These are phyloP conservation scores for Diplodus puntazzo DNA, from an alignment of 2,797 vertebrate genomes.

Conservation along the genomic window DNA sequence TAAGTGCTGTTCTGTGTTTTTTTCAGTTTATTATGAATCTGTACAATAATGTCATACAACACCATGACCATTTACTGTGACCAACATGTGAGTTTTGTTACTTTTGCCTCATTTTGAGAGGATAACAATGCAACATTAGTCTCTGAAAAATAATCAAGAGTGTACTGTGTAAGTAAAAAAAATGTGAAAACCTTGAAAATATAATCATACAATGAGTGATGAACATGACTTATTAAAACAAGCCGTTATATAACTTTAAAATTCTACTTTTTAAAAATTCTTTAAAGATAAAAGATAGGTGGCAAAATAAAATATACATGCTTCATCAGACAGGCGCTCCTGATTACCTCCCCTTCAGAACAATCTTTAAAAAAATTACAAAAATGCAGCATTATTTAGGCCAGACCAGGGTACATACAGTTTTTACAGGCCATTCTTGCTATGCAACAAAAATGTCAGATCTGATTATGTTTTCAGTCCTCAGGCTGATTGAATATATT, in stretches of 20 bases:
- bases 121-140: not conserved
- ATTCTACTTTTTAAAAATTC: too few relatives aligned
- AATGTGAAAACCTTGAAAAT: not conserved
- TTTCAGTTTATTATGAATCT: not conserved
- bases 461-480: not conserved
- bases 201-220: too few relatives aligned
- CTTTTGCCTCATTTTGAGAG: not conserved
- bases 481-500: not conserved
- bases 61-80: not conserved
- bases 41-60: not conserved
- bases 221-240: not conserved
- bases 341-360: not conserved
- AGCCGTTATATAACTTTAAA: not conserved
- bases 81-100: not conserved
- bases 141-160: not conserved
- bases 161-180: not conserved
- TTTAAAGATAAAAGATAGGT: not conserved
- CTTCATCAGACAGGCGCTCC: not conserved
- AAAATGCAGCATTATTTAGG: not conserved
- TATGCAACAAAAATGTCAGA: not conserved
- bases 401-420: not conserved
- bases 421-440: constrained; percentile 1
- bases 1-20: not conserved
- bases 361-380: not conserved
- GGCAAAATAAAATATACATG: not conserved